Conservation (phyloP, 2,888 invertebrate genomes). For the Dynastes hyllus region DNA sequence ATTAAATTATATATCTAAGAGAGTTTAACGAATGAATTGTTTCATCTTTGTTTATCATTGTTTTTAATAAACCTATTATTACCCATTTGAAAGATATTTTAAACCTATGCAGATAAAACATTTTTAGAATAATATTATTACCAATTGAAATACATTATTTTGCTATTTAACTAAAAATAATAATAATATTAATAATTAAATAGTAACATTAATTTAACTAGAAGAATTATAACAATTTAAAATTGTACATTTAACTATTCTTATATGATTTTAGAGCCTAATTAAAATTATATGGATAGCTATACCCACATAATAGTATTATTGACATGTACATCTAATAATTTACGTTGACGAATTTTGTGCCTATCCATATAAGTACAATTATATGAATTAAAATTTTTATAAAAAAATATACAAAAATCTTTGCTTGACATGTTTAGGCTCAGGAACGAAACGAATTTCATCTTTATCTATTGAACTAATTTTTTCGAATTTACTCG, state of each 20-base stretch:
- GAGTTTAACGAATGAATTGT: too few relatives aligned
- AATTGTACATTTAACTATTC: constrained; percentile 11
- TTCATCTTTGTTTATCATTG: background rate
- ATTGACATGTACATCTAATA: too few relatives aligned
- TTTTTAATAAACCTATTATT: background rate
- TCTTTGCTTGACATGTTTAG: constrained; percentile 6
- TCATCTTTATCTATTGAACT: background rate
- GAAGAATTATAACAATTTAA: background rate
- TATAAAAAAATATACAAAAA: background rate
- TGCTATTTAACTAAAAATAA: background rate
- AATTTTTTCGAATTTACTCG: constrained; percentile 73
- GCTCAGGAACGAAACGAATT: constrained; percentile 11
- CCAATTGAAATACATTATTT: background rate
- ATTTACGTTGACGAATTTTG: background rate
- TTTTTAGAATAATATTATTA: background rate
- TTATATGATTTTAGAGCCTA: background rate
- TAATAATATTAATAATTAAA: background rate
- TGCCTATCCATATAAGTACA: background rate
- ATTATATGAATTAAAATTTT: background rate
- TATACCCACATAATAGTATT: background rate
- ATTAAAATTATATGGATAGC: background rate
- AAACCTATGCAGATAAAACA: background rate
- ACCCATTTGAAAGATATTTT: background rate
- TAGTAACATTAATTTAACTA: background rate
- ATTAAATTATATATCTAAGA: too few relatives aligned